phyloP scores from a whole-genome alignment of 2,113 vertebrate species.

The Leptocoma aspasia region DNA sequence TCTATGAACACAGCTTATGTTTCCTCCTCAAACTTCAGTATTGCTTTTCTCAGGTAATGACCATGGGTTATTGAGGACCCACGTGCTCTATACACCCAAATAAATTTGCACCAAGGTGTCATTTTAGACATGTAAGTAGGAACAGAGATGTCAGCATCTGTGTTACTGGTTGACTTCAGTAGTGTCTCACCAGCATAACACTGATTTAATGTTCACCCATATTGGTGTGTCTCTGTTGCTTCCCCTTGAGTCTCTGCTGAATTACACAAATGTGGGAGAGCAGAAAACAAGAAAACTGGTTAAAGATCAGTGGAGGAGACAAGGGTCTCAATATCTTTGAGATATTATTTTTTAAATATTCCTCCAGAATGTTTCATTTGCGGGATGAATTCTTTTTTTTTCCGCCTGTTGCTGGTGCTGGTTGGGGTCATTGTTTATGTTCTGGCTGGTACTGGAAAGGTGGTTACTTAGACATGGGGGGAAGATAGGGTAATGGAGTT shows the following conservation, averaged over 20 bases:
- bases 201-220: background rate
- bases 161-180: background rate
- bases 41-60: background rate
- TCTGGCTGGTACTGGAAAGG: background rate
- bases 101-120: background rate
- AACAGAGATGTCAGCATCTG: background rate
- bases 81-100: background rate
- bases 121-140: background rate
- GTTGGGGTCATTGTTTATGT: background rate
- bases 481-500: slow-evolving; percentile 20
- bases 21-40: background rate
- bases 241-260: background rate
- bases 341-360: background rate
- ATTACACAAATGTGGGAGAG: background rate
- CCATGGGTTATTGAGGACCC: background rate
- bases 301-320: background rate
- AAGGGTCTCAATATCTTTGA: background rate
- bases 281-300: background rate
- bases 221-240: background rate
- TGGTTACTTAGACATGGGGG: background rate
- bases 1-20: background rate
- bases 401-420: background rate
- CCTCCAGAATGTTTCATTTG: background rate
- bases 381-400: background rate
- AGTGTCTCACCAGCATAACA: background rate